Evolutionary conservation across 2,888 invertebrate species (phyloP), one percentile per base, ranked within the genome.

Genomic region (Sarcophaga subvicina): DNA sequence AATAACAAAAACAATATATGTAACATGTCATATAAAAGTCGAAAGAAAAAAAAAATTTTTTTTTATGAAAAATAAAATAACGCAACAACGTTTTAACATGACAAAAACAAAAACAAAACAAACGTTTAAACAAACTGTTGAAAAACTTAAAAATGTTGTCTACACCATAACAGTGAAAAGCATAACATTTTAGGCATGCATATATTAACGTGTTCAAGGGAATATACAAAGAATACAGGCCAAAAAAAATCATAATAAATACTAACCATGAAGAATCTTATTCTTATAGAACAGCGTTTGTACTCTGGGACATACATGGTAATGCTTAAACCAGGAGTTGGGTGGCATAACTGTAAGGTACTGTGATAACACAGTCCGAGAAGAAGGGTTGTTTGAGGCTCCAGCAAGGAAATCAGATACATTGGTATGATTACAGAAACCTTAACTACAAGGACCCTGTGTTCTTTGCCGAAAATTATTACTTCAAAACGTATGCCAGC

Each of bases 1-100:
- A 45, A 62, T 27, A 80, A 27, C 67, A 64, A 37, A 75, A 59
- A 64, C 72, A 76, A 77, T 82, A 66, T 67, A 70, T 86, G 83
- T 83, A 83, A 80, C 67, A 83, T 86, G 83, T 86, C 83, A 86
- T 77, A 80, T 76, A 80, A 80, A 72, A 70, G 80, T 63, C 79
- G 47, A 25, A 62, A 75, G 54, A 14, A 67, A 63, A 25, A 63
- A 63, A 69, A 22, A 12, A 49, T 12, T 1, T 49, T 27, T 27
- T 4, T 37, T 37, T 27, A 27, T 12, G 49, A 49, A 49, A 49
- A 8, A 27, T 37, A 59, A 60, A 75, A 72, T 54, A 75, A 79
- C 71, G 71, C 66, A 82, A 75, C 63, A 73, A 71, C n/a, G 4
- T 63, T 77, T 27, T 6, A 76, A 76, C 80, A 76, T 47, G 69